Percentiles rank a stretch among this genome's conserved stretches.
Conservation (phyloP, 2,888 invertebrate species). For the Lasioglossum marginatum region DNA sequence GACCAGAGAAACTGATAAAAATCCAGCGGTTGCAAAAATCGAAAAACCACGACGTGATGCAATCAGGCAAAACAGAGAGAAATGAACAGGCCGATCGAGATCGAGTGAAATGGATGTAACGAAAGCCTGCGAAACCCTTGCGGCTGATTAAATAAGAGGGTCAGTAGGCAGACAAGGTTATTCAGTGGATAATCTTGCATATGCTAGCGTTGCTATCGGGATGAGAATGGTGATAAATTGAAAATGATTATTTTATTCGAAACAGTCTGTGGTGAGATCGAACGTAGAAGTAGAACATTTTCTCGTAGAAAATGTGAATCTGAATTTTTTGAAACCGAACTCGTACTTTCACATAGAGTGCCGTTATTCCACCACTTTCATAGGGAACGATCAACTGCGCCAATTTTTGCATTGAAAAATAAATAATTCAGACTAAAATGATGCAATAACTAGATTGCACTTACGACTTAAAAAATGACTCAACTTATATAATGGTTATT, state of each 20-base stretch:
- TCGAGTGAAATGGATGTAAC: slow-evolving; percentile 31
- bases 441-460: too few relatives aligned
- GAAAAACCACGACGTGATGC: slow-evolving; percentile 22
- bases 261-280: not conserved
- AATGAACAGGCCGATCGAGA: slow-evolving; percentile 46
- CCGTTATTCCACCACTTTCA: not conserved
- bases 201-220: not conserved
- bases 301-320: not conserved
- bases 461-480: not conserved
- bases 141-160: slow-evolving; percentile 61
- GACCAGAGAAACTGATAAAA: slow-evolving; percentile 7
- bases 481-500: too few relatives aligned
- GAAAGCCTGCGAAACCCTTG: slow-evolving; percentile 43
- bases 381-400: too few relatives aligned
- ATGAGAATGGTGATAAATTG: slow-evolving; percentile 14
- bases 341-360: not conserved
- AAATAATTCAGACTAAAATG: too few relatives aligned
- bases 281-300: not conserved
- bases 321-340: not conserved
- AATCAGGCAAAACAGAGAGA: slow-evolving; percentile 13
- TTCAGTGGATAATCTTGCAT: slow-evolving; percentile 31
- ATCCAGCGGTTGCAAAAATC: slow-evolving; percentile 24
- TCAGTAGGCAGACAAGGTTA: slow-evolving; percentile 51
- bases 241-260: not conserved
- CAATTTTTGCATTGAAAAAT: too few relatives aligned